Evolutionary conservation across 2,888 invertebrate species (phyloP).

Genomic region (Zaprionus bogoriensis): DNA sequence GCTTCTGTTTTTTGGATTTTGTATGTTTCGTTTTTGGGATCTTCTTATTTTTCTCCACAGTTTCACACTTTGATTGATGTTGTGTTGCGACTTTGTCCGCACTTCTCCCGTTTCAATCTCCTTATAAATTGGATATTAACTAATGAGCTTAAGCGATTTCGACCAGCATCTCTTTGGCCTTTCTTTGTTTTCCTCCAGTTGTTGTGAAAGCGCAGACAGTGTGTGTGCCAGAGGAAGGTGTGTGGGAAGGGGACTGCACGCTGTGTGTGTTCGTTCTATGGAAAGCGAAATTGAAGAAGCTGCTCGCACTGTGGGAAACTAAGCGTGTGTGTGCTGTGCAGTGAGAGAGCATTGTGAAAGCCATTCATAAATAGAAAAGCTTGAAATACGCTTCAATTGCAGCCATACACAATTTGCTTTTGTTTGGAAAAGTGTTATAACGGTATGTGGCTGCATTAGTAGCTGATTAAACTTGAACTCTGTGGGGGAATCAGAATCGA

Average conservation of each 20-base stretch:
- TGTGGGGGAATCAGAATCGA: neutral
- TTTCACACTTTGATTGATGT: conserved; percentile 61
- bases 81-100: conserved; percentile 22
- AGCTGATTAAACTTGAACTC: conserved; percentile 2
- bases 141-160: conserved; percentile 74
- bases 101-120: conserved; percentile 30
- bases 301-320: conserved; percentile 18
- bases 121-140: conserved; percentile 77
- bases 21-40: conserved; percentile 15
- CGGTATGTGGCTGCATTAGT: neutral
- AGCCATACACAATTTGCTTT: conserved; percentile 1
- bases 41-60: neutral
- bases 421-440: neutral
- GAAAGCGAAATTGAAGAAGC: conserved; percentile 39
- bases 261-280: conserved; percentile 47
- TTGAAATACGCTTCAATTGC: conserved; percentile 3
- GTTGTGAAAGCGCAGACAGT: conserved; percentile 56
- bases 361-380: conserved; percentile 41
- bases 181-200: neutral
- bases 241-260: neutral
- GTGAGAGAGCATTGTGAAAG: conserved; percentile 36
- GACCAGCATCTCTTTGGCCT: conserved; percentile 22
- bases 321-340: conserved; percentile 1
- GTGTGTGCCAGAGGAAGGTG: neutral
- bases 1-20: conserved; percentile 29